Evolutionary conservation across 2,113 vertebrate genomes (phyloP).

Genomic region (Carettochelys insculpta): DNA sequence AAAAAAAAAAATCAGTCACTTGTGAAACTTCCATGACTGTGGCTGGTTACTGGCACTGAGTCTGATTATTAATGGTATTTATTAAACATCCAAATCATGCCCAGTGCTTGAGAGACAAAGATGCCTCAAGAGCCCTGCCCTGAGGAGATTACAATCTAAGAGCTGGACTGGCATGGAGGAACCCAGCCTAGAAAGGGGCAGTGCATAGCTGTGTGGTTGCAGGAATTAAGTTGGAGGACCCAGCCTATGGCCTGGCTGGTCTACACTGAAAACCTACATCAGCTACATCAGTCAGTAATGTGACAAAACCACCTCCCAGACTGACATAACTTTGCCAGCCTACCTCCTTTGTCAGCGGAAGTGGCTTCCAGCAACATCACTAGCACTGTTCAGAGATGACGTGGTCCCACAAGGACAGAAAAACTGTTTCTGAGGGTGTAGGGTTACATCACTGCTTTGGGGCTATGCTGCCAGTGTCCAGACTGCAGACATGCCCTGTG

Average conservation of each 20-base stretch:
- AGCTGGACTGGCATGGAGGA: neutral
- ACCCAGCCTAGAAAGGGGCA: neutral
- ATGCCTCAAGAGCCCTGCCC: neutral
- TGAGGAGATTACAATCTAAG: neutral
- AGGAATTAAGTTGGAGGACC: neutral
- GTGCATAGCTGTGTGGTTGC: neutral
- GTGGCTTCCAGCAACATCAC: neutral
- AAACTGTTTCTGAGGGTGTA: neutral
- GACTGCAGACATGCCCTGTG: neutral
- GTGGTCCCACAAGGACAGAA: neutral
- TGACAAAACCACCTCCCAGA: neutral
- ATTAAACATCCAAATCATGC: neutral
- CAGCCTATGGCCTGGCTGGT: neutral
- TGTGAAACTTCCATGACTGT: neutral
- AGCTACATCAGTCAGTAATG: neutral
- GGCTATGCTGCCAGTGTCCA: neutral
- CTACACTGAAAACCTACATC: neutral
- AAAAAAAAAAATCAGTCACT: neutral
- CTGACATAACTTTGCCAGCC: neutral
- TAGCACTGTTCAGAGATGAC: neutral
- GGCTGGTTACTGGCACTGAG: neutral
- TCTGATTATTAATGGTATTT: fast-evolving
- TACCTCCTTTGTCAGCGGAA: neutral
- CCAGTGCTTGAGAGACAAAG: neutral
- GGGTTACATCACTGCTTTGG: neutral